A percentile compares a stretch with the other conserved stretches of the same genome.
Evolutionary conservation across 2,797 vertebrate genomes (phyloP).

Genomic region (Anas capensis): DNA sequence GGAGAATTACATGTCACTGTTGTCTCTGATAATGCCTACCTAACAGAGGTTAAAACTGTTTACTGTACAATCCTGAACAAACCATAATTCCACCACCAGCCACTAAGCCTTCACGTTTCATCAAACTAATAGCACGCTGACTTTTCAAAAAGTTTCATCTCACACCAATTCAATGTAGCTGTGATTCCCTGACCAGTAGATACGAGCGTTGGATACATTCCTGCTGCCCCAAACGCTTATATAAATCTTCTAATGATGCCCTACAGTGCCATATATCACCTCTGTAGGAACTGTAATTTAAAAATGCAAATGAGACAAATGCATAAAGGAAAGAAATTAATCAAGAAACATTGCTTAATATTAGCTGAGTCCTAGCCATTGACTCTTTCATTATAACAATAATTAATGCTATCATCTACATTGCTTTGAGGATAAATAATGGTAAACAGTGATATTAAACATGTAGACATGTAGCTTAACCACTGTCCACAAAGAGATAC

Average conservation of each 20-base stretch:
- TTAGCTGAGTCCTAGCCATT: conserved; percentile 47
- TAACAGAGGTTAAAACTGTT: background rate
- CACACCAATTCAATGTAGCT: background rate
- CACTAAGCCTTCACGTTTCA: background rate
- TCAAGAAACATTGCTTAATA: conserved; percentile 39
- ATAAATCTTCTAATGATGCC: conserved; percentile 13
- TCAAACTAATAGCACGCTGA: rapidly evolving
- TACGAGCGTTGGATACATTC: background rate
- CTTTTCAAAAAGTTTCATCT: background rate
- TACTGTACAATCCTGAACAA: background rate
- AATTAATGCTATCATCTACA: conserved; percentile 43
- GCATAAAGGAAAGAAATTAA: conserved; percentile 52
- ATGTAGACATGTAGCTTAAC: background rate
- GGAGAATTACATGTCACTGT: background rate
- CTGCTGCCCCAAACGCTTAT: background rate
- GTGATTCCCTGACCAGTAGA: background rate
- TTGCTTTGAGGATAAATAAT: conserved; percentile 32
- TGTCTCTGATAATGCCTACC: background rate
- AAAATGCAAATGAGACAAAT: conserved; percentile 61
- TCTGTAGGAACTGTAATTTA: conserved; percentile 43
- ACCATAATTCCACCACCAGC: background rate
- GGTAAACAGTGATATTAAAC: conserved; percentile 1
- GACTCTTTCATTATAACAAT: conserved; percentile 38
- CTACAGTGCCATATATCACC: conserved; percentile 19
- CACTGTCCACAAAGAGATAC: background rate